A percentile compares a stretch with the other conserved stretches of the same genome.
Conservation (phyloP, 2,888 invertebrate species). For the Gastracanthus pulcherrimus region DNA sequence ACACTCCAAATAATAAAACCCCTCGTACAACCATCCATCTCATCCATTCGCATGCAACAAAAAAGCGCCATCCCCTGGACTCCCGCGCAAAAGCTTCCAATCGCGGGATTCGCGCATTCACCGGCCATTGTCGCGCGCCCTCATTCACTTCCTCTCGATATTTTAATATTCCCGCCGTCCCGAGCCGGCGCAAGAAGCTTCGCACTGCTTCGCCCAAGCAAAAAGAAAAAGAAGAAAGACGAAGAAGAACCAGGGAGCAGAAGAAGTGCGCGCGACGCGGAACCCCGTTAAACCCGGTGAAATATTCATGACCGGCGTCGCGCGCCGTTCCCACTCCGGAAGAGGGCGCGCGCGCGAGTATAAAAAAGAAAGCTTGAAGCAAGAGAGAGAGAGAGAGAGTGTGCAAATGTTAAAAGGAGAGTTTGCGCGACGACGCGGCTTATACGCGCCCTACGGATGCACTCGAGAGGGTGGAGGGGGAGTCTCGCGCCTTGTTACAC, state of each 20-base stretch:
- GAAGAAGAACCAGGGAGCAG: neutral
- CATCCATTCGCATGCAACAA: neutral
- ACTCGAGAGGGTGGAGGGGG: neutral
- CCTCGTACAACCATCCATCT: neutral
- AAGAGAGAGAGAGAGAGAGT: constrained; percentile 37
- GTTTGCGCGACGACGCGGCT: no score
- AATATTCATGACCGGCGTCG: constrained; percentile 69
- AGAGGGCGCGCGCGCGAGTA: constrained; percentile 5
- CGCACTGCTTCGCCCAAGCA: no score
- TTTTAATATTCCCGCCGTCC: constrained; percentile 69
- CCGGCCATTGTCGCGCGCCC: constrained; percentile 49
- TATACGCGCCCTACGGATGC: constrained; percentile 26
- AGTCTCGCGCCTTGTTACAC: constrained; percentile 33
- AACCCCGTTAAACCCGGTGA: constrained; percentile 59
- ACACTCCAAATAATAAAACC: neutral
- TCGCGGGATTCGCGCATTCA: neutral
- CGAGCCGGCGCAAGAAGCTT: no score
- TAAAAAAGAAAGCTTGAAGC: neutral
- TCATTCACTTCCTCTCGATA: constrained; percentile 68
- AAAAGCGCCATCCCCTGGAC: neutral
- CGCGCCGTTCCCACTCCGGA: neutral
- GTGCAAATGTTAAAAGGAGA: constrained; percentile 34
- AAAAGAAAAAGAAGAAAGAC: neutral
- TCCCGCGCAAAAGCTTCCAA: neutral
- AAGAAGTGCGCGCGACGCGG: constrained; percentile 26